A percentile compares a stretch with the other conserved stretches of the same genome.
Evolutionary conservation across 2,797 vertebrate species (phyloP).

Genomic region (Poecilia velifera): DNA sequence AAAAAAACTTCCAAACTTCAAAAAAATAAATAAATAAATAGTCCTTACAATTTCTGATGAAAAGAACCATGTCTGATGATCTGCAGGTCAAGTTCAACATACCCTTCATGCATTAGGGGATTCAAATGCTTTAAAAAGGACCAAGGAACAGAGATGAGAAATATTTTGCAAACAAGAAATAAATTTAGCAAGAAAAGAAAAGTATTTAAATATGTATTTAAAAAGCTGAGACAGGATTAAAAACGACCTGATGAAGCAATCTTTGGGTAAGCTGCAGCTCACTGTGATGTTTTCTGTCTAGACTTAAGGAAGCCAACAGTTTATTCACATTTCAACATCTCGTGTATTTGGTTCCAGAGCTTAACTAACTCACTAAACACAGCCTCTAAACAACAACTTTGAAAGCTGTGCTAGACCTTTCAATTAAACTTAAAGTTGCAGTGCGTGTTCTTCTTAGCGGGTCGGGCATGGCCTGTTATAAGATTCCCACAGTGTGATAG

Average conservation of each 20-base stretch:
- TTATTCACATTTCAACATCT: background rate
- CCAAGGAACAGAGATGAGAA: background rate
- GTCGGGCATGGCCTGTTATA: background rate
- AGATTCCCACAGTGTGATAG: background rate
- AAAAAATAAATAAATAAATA: too few relatives aligned
- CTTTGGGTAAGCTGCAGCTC: background rate
- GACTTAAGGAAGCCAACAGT: background rate
- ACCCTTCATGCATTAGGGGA: background rate
- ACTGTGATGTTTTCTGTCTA: background rate
- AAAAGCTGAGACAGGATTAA: background rate
- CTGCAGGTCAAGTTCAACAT: too few relatives aligned
- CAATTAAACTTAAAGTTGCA: background rate
- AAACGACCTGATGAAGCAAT: background rate
- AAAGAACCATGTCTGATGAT: too few relatives aligned
- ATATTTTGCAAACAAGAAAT: background rate
- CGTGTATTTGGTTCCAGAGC: background rate
- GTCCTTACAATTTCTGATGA: background rate
- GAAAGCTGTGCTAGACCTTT: background rate
- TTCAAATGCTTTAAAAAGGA: background rate
- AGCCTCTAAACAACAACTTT: background rate
- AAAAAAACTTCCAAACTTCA: background rate
- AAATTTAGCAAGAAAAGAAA: background rate
- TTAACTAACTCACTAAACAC: background rate
- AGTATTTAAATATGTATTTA: background rate
- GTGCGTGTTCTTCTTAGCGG: background rate